These are phyloP conservation scores for Aulostomus chinensis DNA, from an alignment of 2,797 vertebrate species.

Conservation along the genomic window DNA sequence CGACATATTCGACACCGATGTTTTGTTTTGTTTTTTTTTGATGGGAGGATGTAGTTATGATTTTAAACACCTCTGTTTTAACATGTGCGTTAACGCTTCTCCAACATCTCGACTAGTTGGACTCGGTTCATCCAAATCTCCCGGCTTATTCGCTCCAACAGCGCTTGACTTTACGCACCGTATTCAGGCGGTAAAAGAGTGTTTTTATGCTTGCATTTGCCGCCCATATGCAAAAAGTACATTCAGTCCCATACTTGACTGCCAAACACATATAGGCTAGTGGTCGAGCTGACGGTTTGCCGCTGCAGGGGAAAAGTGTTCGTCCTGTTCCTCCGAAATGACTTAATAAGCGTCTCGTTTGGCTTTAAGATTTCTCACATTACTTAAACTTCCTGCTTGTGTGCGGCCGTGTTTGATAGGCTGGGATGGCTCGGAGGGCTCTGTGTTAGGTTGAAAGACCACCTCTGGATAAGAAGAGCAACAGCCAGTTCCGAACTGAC, in stretches of 20 bases:
- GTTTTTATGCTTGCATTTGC: conserved; percentile 55
- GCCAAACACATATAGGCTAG: conserved; percentile 35
- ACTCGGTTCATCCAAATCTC: background rate
- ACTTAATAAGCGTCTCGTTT: conserved; percentile 53
- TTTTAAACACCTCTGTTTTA: no score
- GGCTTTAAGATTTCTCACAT: conserved; percentile 58
- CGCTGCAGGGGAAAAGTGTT: conserved; percentile 23
- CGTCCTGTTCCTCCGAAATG: no score
- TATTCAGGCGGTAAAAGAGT: no score
- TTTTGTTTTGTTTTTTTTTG: no score
- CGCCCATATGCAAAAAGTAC: conserved; percentile 77
- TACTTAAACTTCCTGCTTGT: conserved; percentile 65
- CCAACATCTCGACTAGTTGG: no score
- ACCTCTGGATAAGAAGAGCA: no score
- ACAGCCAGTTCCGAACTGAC: no score
- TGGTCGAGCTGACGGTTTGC: conserved; percentile 34
- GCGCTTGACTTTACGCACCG: conserved; percentile 30
- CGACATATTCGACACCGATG: conserved; percentile 39
- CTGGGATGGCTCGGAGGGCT: conserved; percentile 66
- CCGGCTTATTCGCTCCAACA: conserved; percentile 17
- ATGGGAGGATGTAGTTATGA: no score
- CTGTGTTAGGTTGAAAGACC: no score
- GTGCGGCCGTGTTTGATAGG: conserved; percentile 66
- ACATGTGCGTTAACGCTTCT: no score
- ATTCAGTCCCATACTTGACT: conserved; percentile 67